Percentiles rank a stretch among this genome's conserved stretches.
These are phyloP conservation scores for Mormyrops boulengeri DNA, from an alignment of 2,797 vertebrate genomes.

Conservation along the genomic window DNA sequence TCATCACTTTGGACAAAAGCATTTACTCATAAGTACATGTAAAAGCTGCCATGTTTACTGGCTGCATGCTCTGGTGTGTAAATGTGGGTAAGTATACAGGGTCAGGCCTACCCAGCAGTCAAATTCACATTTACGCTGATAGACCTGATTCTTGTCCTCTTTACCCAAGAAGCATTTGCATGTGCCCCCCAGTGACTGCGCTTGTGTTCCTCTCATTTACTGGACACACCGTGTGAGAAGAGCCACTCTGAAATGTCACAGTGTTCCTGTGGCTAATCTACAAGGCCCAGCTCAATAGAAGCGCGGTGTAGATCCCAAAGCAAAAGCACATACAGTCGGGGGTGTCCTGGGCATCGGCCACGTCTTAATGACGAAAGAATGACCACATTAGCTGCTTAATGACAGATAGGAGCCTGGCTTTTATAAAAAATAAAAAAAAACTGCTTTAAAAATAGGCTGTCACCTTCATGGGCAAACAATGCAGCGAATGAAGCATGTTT, in stretches of 20 bases:
- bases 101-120: background rate
- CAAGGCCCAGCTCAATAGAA: background rate
- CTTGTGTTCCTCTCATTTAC: background rate
- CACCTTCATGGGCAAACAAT: background rate
- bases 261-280: background rate
- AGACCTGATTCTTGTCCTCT: background rate
- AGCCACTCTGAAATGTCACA: background rate
- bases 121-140: background rate
- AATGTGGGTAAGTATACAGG: background rate
- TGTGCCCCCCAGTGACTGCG: background rate
- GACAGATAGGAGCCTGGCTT: background rate
- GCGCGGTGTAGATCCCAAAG: background rate
- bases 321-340: background rate
- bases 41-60: background rate
- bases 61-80: background rate
- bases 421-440: background rate
- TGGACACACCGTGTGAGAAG: background rate
- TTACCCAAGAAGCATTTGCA: background rate
- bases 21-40: background rate
- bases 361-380: background rate
- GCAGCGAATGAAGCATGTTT: background rate
- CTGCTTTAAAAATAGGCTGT: background rate
- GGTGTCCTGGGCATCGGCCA: background rate
- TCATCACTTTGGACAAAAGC: background rate
- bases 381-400: background rate